Conservation (phyloP, 2,797 vertebrate species). For the Glossophaga mutica region DNA sequence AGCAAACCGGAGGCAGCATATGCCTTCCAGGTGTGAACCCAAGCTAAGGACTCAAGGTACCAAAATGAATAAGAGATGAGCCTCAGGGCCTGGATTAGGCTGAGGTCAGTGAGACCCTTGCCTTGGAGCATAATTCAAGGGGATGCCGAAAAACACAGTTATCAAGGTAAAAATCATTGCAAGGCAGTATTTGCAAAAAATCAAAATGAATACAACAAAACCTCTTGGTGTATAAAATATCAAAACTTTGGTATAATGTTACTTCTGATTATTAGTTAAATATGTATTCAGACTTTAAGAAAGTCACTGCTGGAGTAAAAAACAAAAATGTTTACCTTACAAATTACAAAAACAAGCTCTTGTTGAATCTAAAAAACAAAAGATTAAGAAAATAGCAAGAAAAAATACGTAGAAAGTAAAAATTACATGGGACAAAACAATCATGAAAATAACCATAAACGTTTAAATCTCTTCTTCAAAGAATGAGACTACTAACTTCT, state of each 20-base stretch:
- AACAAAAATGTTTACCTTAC: background rate
- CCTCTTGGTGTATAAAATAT: background rate
- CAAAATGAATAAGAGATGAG: background rate
- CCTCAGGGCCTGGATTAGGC: background rate
- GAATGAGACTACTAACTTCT: background rate
- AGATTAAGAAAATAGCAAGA: background rate
- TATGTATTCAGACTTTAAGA: background rate
- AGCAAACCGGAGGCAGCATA: background rate
- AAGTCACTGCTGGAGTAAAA: background rate
- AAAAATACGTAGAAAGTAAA: background rate
- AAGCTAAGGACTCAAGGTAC: background rate
- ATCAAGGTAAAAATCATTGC: background rate
- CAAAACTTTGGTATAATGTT: background rate
- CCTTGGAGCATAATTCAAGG: background rate
- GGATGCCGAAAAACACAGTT: background rate
- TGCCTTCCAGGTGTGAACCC: background rate
- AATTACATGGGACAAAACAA: background rate
- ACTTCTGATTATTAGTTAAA: background rate
- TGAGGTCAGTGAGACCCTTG: background rate
- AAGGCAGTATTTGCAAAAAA: background rate
- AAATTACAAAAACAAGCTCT: slow-evolving; percentile 1
- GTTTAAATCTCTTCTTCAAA: background rate
- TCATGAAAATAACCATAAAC: background rate
- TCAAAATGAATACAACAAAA: background rate
- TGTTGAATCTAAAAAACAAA: background rate